Base-by-base conservation (phyloP, 2,888 invertebrate genomes). In the Heliconius hortense region DNA sequence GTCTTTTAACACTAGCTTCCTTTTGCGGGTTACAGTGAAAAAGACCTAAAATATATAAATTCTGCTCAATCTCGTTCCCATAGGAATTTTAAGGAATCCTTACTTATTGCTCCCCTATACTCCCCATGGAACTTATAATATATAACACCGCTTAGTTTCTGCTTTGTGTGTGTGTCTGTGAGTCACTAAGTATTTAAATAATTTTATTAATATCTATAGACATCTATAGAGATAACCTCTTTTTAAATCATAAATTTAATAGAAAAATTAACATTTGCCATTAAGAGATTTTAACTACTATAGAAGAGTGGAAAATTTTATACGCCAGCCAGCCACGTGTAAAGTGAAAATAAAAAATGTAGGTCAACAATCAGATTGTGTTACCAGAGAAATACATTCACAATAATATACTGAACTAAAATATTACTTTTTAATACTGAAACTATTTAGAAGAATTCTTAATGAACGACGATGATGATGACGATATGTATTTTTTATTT, bases 301-400 rank as follows among this genome's bases (percentile, higher is more conserved):
- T 60, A 59, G 70, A 35, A 11, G 5, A 71, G 60, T 60, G 26
- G 18, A 71, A 69, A 56, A 56, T 56, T 71, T 60, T 43, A 60
- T 71, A 71, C 71, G 39, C 24, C 2, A 71, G 26, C n/a, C 39
- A 24, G 60, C 59, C 43, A 71, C 71, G 71, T 71, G 71, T 39
- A 60, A 60, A 60, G 59, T 60, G 56, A 35, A 60, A 71, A 71
- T 60, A 60, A 71, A 69, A 43, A 39, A 71, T 60, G 43, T 71
- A 60, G 71, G 71, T 71, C 71, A 71, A 71, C 60, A 71, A 71
- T 71, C 71, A 21, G 71, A 71, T 71, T 71, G 71, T 71, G 60
- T 59, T 71, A 60, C 39, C 35, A 1, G 26, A 71, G 60, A 60
- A 60, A 60, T 26, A 60, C 21, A 5, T 43, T 60, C 71, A 60